A percentile compares a stretch with the other conserved stretches of the same genome.
phyloP scores from a whole-genome alignment of 2,888 invertebrate genomes.

The Harpagoxenus sublaevis region DNA sequence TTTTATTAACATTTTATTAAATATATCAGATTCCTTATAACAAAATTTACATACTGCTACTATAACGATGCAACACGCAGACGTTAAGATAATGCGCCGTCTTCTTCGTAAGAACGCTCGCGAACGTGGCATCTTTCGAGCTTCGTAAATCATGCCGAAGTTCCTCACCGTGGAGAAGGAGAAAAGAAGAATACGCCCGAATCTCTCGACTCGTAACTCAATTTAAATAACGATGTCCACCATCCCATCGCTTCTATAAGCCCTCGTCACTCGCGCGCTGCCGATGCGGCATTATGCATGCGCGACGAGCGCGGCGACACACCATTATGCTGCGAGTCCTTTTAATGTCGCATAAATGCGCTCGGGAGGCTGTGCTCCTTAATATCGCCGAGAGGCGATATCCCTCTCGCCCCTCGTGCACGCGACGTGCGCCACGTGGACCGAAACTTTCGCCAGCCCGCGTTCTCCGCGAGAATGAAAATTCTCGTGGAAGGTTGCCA shows the following conservation, averaged over 20 bases:
- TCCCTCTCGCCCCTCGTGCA: slow-evolving; percentile 1
- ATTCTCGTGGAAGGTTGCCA: slow-evolving; percentile 22
- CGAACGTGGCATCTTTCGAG: not conserved
- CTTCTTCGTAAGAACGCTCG: slow-evolving; percentile 6
- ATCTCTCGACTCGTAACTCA: slow-evolving; percentile 40
- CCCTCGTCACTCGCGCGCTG: slow-evolving; percentile 58
- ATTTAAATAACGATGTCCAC: slow-evolving; percentile 74
- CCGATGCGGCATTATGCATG: slow-evolving; percentile 74
- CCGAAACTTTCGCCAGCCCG: slow-evolving; percentile 49
- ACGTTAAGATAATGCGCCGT: not conserved
- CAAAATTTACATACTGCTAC: not conserved
- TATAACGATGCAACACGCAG: not conserved
- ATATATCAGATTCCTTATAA: not conserved
- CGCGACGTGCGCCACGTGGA: slow-evolving; percentile 56
- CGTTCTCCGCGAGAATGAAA: slow-evolving; percentile 38
- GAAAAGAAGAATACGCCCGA: not conserved
- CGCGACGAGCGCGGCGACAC: slow-evolving; percentile 61
- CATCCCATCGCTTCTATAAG: slow-evolving; percentile 37
- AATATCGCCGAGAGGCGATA: slow-evolving; percentile 54
- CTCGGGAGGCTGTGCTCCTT: slow-evolving; percentile 53
- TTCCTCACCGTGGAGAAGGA: not conserved
- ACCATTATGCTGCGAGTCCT: slow-evolving; percentile 66
- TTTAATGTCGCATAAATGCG: slow-evolving; percentile 64
- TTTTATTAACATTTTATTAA: not conserved
- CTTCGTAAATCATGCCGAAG: slow-evolving; percentile 40